Base-by-base conservation (phyloP, 2,888 invertebrate genomes). In the Mimas tiliae region DNA sequence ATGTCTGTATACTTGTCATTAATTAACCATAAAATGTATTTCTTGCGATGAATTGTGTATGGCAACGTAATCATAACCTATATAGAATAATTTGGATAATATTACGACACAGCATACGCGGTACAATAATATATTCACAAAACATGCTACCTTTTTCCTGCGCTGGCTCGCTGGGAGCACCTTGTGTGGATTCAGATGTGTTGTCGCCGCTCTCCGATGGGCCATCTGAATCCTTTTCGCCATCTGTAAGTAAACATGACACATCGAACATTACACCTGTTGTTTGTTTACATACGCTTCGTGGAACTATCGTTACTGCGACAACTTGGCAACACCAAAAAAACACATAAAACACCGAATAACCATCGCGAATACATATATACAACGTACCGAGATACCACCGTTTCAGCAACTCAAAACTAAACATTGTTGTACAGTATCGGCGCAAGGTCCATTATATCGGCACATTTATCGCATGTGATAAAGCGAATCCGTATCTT, bases 171-270 rank as follows among this genome's bases (percentile, higher is more conserved):
- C 90, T 92, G 66, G 88, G 77, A 38, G 89, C 84, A 50, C 90
- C 90, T 76, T 92, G 92, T 63, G 91, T 93, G 42, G 93, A 91
- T 74, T 93, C 93, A 62, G 93, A 93, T 47, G 93, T 93, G 72
- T 89, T 93, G 79, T 94, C 94, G n/a, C 93, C 94, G 78, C 93
- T 93, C 83, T 94, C 94, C 9, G 94, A 94, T 68, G 90, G 91
- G 1, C 91, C 93, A 76, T 94, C 94, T n/a, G 94, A 93, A 71
- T 94, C 94, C 81, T 94, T 94, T 75, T 91, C 93, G 72, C 91
- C 93, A 91, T 94, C 94, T 94, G 90, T 66, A 84, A 88, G 75
- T 63, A 73, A 72, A 75, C 68, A 75, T 69, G 77, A 64, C 69
- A 70, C 76, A 74, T 74, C 69, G 70, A 74, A 77, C 73, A 79